phyloP scores from a whole-genome alignment of 2,113 vertebrate species.

The Zeus faber region DNA sequence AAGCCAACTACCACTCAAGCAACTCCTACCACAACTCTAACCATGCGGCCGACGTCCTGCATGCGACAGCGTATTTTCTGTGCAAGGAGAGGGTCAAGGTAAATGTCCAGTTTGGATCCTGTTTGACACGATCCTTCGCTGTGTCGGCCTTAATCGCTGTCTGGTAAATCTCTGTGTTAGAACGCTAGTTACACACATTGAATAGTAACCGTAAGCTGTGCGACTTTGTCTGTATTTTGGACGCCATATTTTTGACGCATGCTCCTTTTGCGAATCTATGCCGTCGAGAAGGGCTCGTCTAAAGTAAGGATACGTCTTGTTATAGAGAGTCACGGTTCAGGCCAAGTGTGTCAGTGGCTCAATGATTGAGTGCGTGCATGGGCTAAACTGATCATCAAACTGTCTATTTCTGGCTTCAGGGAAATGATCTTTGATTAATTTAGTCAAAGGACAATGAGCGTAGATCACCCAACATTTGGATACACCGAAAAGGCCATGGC shows the following conservation, averaged over 20 bases:
- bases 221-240: no score
- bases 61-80: slow-evolving; percentile 95
- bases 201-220: no score
- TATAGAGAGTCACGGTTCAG: slow-evolving; percentile 11
- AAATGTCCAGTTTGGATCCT: no score
- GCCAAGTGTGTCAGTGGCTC: slow-evolving; percentile 56
- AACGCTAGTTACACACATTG: no score
- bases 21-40: slow-evolving; percentile 98
- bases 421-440: slow-evolving; percentile 51
- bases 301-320: no score
- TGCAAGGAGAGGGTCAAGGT: slow-evolving; percentile 93
- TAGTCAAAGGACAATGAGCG: slow-evolving; percentile 35
- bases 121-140: no score
- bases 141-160: no score
- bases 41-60: slow-evolving; percentile 92
- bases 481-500: slow-evolving; percentile 13
- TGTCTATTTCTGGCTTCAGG: slow-evolving; percentile 56
- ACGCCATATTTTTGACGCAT: no score
- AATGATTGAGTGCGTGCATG: slow-evolving; percentile 22
- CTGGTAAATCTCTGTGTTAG: no score
- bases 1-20: slow-evolving; percentile 90
- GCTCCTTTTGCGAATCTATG: no score
- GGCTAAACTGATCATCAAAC: slow-evolving; percentile 59
- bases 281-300: no score
- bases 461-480: slow-evolving; percentile 42